Evolutionary conservation across 2,888 invertebrate species (phyloP).

Genomic region (Tortrix viridana): DNA sequence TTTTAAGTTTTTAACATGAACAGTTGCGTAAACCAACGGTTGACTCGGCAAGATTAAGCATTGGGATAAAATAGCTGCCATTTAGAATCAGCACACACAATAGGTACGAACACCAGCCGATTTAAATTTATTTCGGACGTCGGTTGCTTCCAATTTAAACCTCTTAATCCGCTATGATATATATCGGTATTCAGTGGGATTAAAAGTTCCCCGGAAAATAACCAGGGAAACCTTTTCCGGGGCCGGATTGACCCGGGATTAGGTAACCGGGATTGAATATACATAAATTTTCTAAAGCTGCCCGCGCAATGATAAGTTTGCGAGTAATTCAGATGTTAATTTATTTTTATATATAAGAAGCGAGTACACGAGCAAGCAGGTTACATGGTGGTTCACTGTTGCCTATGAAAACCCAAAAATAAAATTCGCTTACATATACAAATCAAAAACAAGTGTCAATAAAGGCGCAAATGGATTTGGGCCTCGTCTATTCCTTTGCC

Average conservation of each 20-base stretch:
- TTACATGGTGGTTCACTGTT: too few relatives aligned
- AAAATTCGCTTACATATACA: too few relatives aligned
- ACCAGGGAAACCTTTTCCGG: conserved; percentile 84
- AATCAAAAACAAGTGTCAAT: too few relatives aligned
- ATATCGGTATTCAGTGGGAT: conserved; percentile 84
- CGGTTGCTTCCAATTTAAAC: conserved; percentile 85
- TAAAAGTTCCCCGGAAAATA: conserved; percentile 85
- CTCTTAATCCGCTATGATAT: conserved; percentile 85
- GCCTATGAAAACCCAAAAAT: too few relatives aligned
- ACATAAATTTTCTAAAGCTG: conserved; percentile 82
- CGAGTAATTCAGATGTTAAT: conserved; percentile 3
- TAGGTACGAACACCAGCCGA: conserved; percentile 78
- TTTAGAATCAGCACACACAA: conserved; percentile 80
- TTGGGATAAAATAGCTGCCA: conserved; percentile 77
- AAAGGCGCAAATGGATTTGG: too few relatives aligned
- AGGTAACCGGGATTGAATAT: conserved; percentile 82
- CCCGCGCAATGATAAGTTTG: conserved; percentile 74
- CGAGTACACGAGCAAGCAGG: too few relatives aligned
- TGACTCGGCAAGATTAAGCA: conserved; percentile 71
- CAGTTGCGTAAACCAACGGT: conserved; percentile 9
- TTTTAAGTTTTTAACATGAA: too few relatives aligned
- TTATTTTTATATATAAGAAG: too few relatives aligned
- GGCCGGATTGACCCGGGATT: conserved; percentile 83
- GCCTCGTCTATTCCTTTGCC: too few relatives aligned
- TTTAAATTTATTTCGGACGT: conserved; percentile 85